These are phyloP conservation scores for Dromiciops gliroides DNA, from an alignment of 2,113 vertebrate genomes.

Conservation along the genomic window DNA sequence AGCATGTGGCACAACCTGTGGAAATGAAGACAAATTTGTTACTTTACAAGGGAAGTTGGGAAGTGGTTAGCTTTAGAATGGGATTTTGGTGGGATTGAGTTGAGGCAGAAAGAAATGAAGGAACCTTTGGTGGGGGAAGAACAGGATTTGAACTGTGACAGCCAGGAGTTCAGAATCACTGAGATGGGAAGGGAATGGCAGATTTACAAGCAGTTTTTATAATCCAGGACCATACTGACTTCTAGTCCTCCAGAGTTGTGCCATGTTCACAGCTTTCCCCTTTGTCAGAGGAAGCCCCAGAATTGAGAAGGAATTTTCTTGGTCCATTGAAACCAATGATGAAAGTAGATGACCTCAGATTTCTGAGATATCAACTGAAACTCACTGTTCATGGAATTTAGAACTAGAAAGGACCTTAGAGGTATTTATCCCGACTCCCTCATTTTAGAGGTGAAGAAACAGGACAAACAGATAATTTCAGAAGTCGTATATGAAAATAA, in stretches of 20 bases:
- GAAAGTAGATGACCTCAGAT: background rate
- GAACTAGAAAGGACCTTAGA: background rate
- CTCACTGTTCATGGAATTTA: background rate
- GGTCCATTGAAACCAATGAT: constrained; percentile 11
- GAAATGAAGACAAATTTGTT: background rate
- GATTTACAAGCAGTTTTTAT: constrained; percentile 3
- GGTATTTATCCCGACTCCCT: background rate
- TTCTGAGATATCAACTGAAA: background rate
- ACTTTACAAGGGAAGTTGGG: background rate
- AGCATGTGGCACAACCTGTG: background rate
- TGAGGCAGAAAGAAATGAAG: background rate
- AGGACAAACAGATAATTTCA: background rate
- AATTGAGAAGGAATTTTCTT: background rate
- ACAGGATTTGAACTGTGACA: background rate
- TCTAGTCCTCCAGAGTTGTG: background rate
- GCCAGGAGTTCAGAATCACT: background rate
- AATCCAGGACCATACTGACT: background rate
- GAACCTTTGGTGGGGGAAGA: background rate
- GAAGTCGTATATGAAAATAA: background rate
- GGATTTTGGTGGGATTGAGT: background rate
- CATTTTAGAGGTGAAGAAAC: background rate
- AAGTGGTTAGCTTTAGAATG: background rate
- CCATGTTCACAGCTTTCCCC: background rate
- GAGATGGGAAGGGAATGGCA: background rate
- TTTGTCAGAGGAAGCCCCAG: background rate